phyloP scores from a whole-genome alignment of 2,113 vertebrate genomes.

The Theropithecus gelada region DNA sequence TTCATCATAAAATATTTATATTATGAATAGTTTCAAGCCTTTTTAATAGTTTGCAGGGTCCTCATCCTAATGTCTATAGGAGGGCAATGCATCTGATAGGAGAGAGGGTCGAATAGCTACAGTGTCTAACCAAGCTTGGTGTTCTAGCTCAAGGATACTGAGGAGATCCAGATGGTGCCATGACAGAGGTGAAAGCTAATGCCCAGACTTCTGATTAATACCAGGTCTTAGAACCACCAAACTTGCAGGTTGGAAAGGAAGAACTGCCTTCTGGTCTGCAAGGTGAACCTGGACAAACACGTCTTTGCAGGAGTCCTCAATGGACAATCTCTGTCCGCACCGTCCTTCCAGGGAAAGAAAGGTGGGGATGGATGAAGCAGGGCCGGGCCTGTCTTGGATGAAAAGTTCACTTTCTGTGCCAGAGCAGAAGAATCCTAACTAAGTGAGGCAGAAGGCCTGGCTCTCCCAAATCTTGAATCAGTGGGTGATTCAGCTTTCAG shows the following conservation, averaged over 20 bases:
- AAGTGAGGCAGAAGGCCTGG: not conserved
- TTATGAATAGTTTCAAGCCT: too few relatives aligned
- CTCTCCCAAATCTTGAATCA: not conserved
- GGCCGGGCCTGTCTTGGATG: not conserved
- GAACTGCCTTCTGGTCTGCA: not conserved
- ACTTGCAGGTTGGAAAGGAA: not conserved
- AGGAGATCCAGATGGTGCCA: not conserved
- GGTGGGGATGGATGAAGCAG: not conserved
- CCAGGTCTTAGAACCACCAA: not conserved
- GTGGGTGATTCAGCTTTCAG: not conserved
- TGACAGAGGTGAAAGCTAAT: not conserved
- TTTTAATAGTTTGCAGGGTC: not conserved
- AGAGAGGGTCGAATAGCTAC: not conserved
- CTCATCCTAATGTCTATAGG: not conserved
- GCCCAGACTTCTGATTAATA: not conserved
- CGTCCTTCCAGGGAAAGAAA: not conserved
- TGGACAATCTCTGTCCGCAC: not conserved
- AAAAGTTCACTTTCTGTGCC: not conserved
- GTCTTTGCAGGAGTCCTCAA: not conserved
- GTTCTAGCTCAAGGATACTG: not conserved
- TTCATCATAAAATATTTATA: too few relatives aligned
- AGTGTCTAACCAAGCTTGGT: not conserved
- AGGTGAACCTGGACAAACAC: not conserved
- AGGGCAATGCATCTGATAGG: not conserved
- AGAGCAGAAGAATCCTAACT: not conserved